phyloP scores from a whole-genome alignment of 2,888 invertebrate species.

The Dugesia japonica region DNA sequence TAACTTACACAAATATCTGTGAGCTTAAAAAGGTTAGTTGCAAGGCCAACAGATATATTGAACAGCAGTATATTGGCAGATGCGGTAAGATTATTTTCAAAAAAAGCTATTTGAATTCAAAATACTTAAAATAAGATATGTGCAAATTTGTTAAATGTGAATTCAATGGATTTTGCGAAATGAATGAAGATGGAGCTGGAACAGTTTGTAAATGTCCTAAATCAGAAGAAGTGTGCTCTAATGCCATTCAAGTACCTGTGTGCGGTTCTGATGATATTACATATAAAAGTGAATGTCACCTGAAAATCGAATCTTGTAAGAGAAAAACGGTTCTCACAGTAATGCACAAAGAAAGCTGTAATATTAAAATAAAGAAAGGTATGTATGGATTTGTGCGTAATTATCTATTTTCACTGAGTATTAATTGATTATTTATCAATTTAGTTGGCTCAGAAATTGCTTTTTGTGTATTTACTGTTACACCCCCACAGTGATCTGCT shows the following conservation, averaged over 20 bases:
- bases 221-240: background rate
- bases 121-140: background rate
- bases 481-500: background rate
- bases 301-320: conserved; percentile 61
- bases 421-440: background rate
- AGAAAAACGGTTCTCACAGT: conserved; percentile 17
- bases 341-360: conserved; percentile 14
- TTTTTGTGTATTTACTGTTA: no score
- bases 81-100: background rate
- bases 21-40: background rate
- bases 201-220: background rate
- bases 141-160: background rate
- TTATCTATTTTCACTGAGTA: background rate
- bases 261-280: conserved; percentile 73
- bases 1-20: background rate
- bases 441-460: no score
- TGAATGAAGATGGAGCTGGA: background rate
- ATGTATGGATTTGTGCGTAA: background rate
- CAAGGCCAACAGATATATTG: background rate
- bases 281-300: conserved; percentile 73
- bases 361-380: background rate
- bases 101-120: background rate
- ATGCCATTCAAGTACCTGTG: conserved; percentile 52
- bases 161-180: background rate
- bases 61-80: background rate